Evolutionary conservation across 2,888 invertebrate species (phyloP), one percentile per base, ranked within the genome.

Genomic region (Piscicola geometra): DNA sequence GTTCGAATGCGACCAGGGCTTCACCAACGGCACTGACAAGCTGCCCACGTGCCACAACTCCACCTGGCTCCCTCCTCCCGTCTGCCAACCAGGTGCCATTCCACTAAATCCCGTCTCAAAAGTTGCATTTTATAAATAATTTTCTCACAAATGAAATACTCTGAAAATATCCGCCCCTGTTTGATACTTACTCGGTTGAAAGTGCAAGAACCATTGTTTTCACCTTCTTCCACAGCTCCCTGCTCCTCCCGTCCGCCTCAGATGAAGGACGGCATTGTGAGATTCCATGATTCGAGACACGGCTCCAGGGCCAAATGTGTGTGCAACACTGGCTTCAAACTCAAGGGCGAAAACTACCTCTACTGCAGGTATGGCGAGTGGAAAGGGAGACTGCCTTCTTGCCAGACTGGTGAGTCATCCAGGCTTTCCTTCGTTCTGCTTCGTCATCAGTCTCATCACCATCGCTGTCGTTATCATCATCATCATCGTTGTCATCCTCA

Each of bases 271-370:
- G 97, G 98, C 0, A 93, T 96, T 90, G 94, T 97, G 2, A 91
- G 98, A 76, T 98, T 96, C 0, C 94, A 97, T 0, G 95, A 95
- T 83, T 94, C 94, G n/a, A 93, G 94, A 79, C 98, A 99, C 83
- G 94, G 95, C 0, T 94, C 94, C 91, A 91, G 91, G 82, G 98
- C 98, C 0, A 88, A 92, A 36, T 98, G 94, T 85, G 90, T 91
- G 79, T 98, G 98, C 83, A 92, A 93, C 82, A 95, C 97, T 82
- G 98, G 98, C 0, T 98, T 89, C 83, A 90, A 90, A 77, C 86
- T 96, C n/a, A 89, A 90, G 60, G 93, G 78, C 1, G 76, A 81
- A 75, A 76, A 75, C 21, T 83, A 81, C 79, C 89, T 91, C 0
- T 91, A 91, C 60, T 99, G 99, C 82, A 91, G 92, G 0, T 97